Evolutionary conservation across 2,113 vertebrate species (phyloP).

Genomic region (Leptocoma aspasia): DNA sequence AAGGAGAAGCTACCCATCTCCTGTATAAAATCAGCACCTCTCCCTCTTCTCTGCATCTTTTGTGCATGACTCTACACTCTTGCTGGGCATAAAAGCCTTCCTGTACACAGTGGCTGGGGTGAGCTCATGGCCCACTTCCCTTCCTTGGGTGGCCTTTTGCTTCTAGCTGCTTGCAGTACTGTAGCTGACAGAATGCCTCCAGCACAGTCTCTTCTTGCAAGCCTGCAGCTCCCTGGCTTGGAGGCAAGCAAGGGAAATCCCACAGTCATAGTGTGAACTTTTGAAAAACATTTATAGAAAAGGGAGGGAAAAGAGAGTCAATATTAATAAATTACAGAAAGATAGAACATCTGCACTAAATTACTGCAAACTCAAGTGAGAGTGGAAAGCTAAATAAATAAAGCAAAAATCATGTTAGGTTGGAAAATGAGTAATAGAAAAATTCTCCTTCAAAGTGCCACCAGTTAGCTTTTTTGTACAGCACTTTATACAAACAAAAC

Average conservation of each 20-base stretch:
- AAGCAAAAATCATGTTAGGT: neutral
- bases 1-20: neutral
- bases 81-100: neutral
- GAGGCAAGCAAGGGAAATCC: neutral
- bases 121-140: neutral
- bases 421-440: slow-evolving; percentile 45
- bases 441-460: slow-evolving; percentile 36
- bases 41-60: neutral
- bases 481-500: slow-evolving; percentile 35
- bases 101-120: neutral
- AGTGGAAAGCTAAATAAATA: slow-evolving; percentile 64
- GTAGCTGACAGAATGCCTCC: neutral
- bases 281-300: slow-evolving; percentile 44
- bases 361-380: slow-evolving; percentile 46
- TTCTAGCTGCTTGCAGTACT: neutral
- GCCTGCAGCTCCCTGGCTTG: neutral
- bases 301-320: neutral
- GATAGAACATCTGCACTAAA: slow-evolving; percentile 47
- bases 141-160: neutral
- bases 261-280: neutral
- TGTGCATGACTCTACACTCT: neutral
- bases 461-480: slow-evolving; percentile 26
- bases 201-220: neutral
- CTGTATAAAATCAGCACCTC: neutral
- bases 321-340: slow-evolving; percentile 53